phyloP scores from a whole-genome alignment of 1,140 invertebrate species.

The Ceratitis capitata region DNA sequence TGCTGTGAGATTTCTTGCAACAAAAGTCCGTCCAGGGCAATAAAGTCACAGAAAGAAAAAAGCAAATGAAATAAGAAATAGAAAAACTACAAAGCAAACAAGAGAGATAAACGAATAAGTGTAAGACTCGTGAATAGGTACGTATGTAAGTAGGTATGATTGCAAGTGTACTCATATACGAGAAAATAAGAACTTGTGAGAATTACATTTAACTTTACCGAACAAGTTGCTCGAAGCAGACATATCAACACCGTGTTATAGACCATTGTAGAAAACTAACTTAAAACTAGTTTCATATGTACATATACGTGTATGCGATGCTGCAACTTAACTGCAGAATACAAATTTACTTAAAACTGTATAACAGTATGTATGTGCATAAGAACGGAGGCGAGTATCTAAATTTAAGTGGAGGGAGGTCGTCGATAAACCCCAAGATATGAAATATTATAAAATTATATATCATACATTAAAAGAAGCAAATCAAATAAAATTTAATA shows the following conservation, averaged over 20 bases:
- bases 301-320: too few species aligned
- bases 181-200: constrained; percentile 9
- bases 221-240: background rate
- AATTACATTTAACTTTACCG: background rate
- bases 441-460: too few species aligned
- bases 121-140: background rate
- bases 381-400: background rate
- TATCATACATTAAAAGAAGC: too few species aligned
- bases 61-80: background rate
- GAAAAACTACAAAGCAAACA: constrained; percentile 4
- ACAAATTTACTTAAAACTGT: background rate
- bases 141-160: background rate
- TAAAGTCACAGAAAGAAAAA: background rate
- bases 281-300: constrained; percentile 6
- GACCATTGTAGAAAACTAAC: background rate
- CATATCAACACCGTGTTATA: background rate
- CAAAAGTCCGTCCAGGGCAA: background rate
- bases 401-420: too few species aligned
- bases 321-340: background rate
- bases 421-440: too few species aligned
- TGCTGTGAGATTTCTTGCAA: background rate
- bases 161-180: background rate
- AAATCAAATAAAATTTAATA: too few species aligned
- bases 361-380: background rate
- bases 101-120: background rate